Base-by-base conservation (phyloP, 2,797 vertebrate species). In the Anabacerthia variegaticeps region DNA sequence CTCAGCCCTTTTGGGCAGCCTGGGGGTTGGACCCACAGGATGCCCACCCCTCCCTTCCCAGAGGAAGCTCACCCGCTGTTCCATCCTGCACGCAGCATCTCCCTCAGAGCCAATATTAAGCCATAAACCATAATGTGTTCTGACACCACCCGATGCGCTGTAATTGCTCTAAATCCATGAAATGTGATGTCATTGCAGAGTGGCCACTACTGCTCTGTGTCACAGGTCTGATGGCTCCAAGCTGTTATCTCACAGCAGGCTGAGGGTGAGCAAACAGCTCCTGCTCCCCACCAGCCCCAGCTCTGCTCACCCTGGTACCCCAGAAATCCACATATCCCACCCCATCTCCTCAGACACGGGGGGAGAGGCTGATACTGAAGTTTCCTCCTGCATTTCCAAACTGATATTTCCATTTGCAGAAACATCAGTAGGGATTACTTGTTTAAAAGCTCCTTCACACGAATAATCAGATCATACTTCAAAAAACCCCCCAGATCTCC, bases 161-260 rank as follows among this genome's bases (percentile, higher is more conserved):
- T 88, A 95, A 96, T 91, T 96, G 97, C 96, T 84, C 66, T 71
- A 89, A 93, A 95, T 73, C 96, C 97, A 94, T 95, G 97, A 97
- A 95, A 84, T 61, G 87, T 55, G 91, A 95, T 84, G 75, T 75
- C 97, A 92, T 88, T 71, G 92, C 77, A 1, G 87, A 58, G 73
- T 10, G 80, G 95, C 97, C 76, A 19, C 96, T 93, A 67, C 5
- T n/a, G 55, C 18, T 2, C n/a, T 11, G 54, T 56, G n/a, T 61
- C 62, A 43, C 1, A 1, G 81, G 48, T 65, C 85, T 82, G 43
- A 69, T 27, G 59, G 82, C 90, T 95, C 74, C 46, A 61, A 93
- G 55, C 63, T 14, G 26, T 32, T 92, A 59, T 9, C 73, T 85
- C 85, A 61, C 59, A 22, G 7, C 5, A 2, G 76, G 67, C 74